Evolutionary conservation across 2,797 vertebrate genomes (phyloP), one percentile per base, ranked within the genome.

Genomic region (Pagetopsis macropterus): DNA sequence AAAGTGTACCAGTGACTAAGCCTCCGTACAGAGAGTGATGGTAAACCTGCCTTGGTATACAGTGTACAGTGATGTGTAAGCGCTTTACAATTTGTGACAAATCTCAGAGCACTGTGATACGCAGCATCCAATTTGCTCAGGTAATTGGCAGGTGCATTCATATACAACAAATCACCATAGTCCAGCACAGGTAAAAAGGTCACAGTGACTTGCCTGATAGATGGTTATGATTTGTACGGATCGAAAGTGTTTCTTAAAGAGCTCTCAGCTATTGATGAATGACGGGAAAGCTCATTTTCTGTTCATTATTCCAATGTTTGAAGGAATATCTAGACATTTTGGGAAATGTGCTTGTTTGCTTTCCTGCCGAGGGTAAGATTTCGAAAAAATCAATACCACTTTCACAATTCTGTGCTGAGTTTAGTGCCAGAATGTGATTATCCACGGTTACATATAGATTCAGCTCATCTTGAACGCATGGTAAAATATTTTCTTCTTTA

Each of bases 201-300:
- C 19, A 19, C 19, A 19, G 19, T 19, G 19, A 19, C 19, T 19
- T 19, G 19, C 19, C 44, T n/a, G 33, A 31, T 63, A 75, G 43
- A 21, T 6, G 13, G 46, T 21, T 43, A 19, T 51, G 52, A 19
- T 62, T 48, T 40, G 43, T 6, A 8, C 12, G 2, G 16, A 43
- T 27, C 27, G 9, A 71, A 50, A 27, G 37, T 19, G 61, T 55
- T 54, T 63, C 37, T 37, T 33, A 46, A 72, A 43, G 60, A 70
- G 46, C 13, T 51, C 49, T 61, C 2, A 48, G 52, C 56, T 33
- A 21, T 12, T 33, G 37, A 64, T 48, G 41, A 15, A 5, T 62
- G 13, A 52, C 46, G 15, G 17, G 52, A 66, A 63, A 3, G 62
- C 27, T 81, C 21, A 9, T 5, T 54, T 14, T 41, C 8, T 10